phyloP scores from a whole-genome alignment of 2,113 vertebrate species.

The Halichoeres trimaculatus region DNA sequence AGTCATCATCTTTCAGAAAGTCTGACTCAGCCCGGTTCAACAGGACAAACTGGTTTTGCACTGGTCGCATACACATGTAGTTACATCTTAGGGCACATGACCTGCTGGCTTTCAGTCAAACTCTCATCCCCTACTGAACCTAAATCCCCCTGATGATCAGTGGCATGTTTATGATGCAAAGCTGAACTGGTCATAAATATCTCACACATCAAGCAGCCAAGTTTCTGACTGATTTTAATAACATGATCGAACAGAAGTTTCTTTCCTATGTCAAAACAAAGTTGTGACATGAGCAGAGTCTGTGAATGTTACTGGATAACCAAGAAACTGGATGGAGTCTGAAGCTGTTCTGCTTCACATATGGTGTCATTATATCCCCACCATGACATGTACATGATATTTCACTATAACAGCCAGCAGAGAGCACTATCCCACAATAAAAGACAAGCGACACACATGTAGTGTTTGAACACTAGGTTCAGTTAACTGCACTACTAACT shows the following conservation, averaged over 20 bases:
- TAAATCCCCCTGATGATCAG: background rate
- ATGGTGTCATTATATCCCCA: too few species aligned
- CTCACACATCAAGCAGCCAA: background rate
- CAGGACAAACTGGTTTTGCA: constrained; percentile 1
- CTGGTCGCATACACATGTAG: background rate
- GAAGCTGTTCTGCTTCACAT: too few species aligned
- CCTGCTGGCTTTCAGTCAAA: background rate
- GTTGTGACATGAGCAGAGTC: background rate
- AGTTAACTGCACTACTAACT: too few species aligned
- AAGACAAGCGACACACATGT: background rate
- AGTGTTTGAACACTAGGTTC: too few species aligned
- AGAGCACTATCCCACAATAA: constrained; percentile 4
- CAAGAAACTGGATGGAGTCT: too few species aligned
- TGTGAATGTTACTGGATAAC: too few species aligned
- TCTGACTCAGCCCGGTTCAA: background rate
- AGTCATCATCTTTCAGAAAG: background rate
- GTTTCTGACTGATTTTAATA: background rate
- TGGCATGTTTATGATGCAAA: background rate
- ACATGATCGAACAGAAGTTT: background rate
- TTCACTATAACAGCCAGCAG: constrained; percentile 21
- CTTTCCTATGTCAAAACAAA: background rate
- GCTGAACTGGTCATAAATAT: background rate
- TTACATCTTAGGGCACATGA: background rate
- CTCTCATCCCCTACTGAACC: background rate
- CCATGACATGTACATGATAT: too few species aligned